Base-by-base conservation (phyloP, 2,888 invertebrate species). In the Drosophila monieri region DNA sequence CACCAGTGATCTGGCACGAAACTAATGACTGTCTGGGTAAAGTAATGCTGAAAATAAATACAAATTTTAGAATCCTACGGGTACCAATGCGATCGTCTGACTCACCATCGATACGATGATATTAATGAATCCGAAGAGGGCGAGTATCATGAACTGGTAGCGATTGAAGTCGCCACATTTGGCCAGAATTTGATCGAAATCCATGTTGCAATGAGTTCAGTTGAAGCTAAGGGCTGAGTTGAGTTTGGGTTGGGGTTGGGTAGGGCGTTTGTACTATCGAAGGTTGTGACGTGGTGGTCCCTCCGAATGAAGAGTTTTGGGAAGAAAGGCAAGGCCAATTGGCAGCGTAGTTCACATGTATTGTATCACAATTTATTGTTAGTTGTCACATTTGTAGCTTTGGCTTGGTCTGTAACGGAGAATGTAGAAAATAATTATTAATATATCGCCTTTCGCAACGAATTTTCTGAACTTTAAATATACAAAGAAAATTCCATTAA, bases 11-110 rank as follows among this genome's bases (percentile, higher is more conserved):
- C 92, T 49, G 94, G 93, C 56, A 92, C 91, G 53, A 93, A 91
- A 88, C 93, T 93, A 75, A 93, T 93, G 87, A 94, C 93, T 65
- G 93, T 93, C 89, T 94, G 94, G 30, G 93, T 93, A 88, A 93
- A 94, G 89, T 94, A 94, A 85, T 94, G 93, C 81, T 81, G 52
- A 6, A 65, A 55, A 5, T 1, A 10, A 14, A 21, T 23, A 9
- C 9, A 9, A 18, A 35, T 35, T n/a, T 35, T 14, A 14, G 6
- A n/a, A 35, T 14, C 12, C 3, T 12, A 6, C 6, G 6, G 1
- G 6, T 35, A 6, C 39, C 1, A 41, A 15, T 15, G 1, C 9
- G 3, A 10, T 18, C 18, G 3, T 10, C 39, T 8, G n/a, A 73
- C 81, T 44, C 25, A 81, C 81, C 90, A 93, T 93, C 44, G 93